Evolutionary conservation across 1,140 invertebrate genomes (phyloP), one percentile per base, ranked within the genome.

Genomic region (Paraescarpia echinospica): DNA sequence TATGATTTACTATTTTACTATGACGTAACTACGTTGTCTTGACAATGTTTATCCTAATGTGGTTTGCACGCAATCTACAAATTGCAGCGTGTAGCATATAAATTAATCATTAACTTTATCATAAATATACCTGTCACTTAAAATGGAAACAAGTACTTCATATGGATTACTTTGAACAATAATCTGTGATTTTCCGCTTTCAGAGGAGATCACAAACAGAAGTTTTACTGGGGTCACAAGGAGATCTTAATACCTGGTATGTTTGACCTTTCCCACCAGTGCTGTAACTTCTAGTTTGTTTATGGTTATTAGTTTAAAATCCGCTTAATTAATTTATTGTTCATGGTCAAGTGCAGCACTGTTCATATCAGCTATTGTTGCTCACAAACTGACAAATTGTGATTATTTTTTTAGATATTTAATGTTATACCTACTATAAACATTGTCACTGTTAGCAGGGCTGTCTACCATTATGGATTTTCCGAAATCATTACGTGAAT

Each of bases 181-280:
- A 77, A 18, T 4, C 22, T 14, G 2, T 77, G 22, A 77, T 77
- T 77, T 31, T 77, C 91, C 92, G 92, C 90, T 94, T 95, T 99
- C 96, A 99, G 99, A 6, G 99, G 99, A 0, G 99, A 99, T 96
- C 99, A 99, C 95, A 99, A 99, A 95, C 99, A 99, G 96, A 99
- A 99, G 96, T 99, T 99, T 96, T 99, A 99, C 95, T 99, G 99
- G 98, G 99, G 99, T 0, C 99, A 99, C 96, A 99, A 99, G 95
- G 99, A 99, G 96, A 98, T 99, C 89, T 97, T 99, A 12, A 98
- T 99, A 95, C 98, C 98, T 93, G 59, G 59, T 77, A 77, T 22
- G 12, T 18, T 93, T 89, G 33, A 34, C 89, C 34, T 48, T 92
- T 77, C 31, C 14, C 31, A 51, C 48, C 33, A 8, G n/a, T 14